Base-by-base conservation (phyloP, 2,797 vertebrate species). In the Cygnus olor region DNA sequence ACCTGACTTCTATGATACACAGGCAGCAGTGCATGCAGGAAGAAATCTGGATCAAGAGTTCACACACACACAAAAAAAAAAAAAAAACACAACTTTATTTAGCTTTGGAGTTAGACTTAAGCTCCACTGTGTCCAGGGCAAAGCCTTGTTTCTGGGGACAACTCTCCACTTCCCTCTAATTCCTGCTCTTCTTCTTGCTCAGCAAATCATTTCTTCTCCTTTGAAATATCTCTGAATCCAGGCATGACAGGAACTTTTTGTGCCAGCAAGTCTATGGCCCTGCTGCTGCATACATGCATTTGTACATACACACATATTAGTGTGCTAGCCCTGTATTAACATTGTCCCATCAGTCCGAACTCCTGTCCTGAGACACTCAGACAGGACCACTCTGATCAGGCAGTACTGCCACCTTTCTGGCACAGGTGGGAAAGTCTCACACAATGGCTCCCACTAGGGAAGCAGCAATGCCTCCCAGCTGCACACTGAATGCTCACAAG, bases 271-370 rank as follows among this genome's bases (percentile, higher is more conserved):
- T 9, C 27, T 3, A 9, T 42, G 49, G 51, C 25, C 21, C 58
- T 32, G 68, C 47, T n/a, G 45, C 60, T 36, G 40, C 27, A 2
- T 38, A 25, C 36, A 18, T 27, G 34, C 1, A 0, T 47, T 1
- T 4, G 10, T 17, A 11, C 5, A 5, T 40, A 10, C 21, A 13
- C 30, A 3, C 3, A 2, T 0, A 2, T 2, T 1, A 14, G 16
- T 11, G 14, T 21, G 28, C 49, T 20, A 20, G 63, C 40, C 44
- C n/a, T 49, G n/a, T 21, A 2, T 3, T 14, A 16, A 2, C 49
- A 7, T 5, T 12, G 45, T 28, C 38, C 45, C 16, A 1, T 22
- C 22, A 12, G 38, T 14, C 28, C 10, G 28, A 28, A 8, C 7
- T 27, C 40, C 25, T 25, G 27, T 38, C 25, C 57, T 4, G 38